Evolutionary conservation across 2,797 vertebrate species (phyloP).

Genomic region (Danio albolineatus): DNA sequence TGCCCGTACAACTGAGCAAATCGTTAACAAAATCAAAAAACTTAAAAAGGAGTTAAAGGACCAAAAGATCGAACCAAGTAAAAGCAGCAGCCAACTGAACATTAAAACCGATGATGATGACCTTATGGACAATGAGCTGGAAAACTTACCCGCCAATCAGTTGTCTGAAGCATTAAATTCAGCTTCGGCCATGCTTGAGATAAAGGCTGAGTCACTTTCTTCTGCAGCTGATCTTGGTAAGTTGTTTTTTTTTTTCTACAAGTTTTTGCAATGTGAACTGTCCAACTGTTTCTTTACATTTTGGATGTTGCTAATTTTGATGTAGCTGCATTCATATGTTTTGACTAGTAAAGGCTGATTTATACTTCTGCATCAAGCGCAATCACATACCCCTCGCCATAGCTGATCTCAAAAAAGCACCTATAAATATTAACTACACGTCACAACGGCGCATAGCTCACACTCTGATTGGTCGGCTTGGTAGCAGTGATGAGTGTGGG

Average conservation of each 20-base stretch:
- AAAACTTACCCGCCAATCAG: not conserved
- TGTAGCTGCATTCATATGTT: too few species aligned
- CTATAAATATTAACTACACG: too few species aligned
- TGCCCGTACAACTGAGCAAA: conserved; percentile 27
- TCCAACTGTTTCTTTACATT: too few species aligned
- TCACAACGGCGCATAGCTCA: too few species aligned
- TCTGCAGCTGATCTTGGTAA: not conserved
- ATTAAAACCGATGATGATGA: not conserved
- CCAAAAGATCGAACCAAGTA: conserved; percentile 14
- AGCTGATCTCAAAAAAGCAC: too few species aligned
- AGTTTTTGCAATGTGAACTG: not conserved
- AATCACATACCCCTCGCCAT: too few species aligned
- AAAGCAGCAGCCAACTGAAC: not conserved
- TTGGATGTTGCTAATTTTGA: too few species aligned
- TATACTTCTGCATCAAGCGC: too few species aligned
- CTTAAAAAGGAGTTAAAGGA: conserved; percentile 13
- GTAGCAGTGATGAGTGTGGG: too few species aligned
- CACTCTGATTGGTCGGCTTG: too few species aligned
- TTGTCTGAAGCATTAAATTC: conserved; percentile 32
- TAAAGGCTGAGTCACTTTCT: not conserved
- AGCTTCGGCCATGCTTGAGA: conserved; percentile 21
- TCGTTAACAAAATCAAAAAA: conserved; percentile 45
- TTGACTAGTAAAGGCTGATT: too few species aligned
- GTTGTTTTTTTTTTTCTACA: not conserved
- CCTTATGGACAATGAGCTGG: not conserved